Evolutionary conservation across 1,140 invertebrate genomes (phyloP), one percentile per base, ranked within the genome.

Genomic region (Protaetia brevitarsis): DNA sequence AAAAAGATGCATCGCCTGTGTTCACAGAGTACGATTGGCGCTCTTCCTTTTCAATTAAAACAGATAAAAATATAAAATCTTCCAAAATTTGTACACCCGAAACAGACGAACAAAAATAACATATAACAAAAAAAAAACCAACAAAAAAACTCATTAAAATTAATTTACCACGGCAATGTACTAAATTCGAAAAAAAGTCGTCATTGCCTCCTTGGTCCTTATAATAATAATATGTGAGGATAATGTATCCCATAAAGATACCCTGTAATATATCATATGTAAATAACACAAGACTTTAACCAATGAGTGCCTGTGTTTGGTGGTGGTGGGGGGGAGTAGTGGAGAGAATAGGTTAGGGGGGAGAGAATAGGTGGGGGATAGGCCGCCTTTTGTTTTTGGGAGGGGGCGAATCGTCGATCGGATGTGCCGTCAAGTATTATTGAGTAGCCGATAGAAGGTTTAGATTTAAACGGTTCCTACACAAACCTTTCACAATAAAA

Each of bases 161-260:
- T 68, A 68, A 72, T 69, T 71, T 71, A 75, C 76, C 74, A 76
- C 62, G 74, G 73, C 75, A 75, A 76, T 70, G 71, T 63, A 62
- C 67, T 70, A 68, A 58, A 28, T 65, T 65, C n/a, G n/a, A 63
- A 56, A 56, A 61, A 67, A 69, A 71, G 66, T 72, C 68, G 56
- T 51, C 66, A 72, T 73, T 70, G 74, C 75, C 75, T 65, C 62
- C 57, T 77, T 78, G 77, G 77, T 78, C 76, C 77, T 78, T 78
- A 63, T 26, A 74, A 77, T 71, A 74, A 77, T 73, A 77, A 76
- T 78, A 77, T 70, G 73, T 77, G 73, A 78, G 76, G 77, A 78
- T 78, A 78, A 78, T 78, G 77, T 78, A 78, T 78, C 75, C 76
- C 74, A 77, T 72, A 71, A n/a, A 78, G 77, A 78, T 78, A 78